Evolutionary conservation across 2,113 vertebrate genomes (phyloP).

Genomic region (Ascaphus truei): DNA sequence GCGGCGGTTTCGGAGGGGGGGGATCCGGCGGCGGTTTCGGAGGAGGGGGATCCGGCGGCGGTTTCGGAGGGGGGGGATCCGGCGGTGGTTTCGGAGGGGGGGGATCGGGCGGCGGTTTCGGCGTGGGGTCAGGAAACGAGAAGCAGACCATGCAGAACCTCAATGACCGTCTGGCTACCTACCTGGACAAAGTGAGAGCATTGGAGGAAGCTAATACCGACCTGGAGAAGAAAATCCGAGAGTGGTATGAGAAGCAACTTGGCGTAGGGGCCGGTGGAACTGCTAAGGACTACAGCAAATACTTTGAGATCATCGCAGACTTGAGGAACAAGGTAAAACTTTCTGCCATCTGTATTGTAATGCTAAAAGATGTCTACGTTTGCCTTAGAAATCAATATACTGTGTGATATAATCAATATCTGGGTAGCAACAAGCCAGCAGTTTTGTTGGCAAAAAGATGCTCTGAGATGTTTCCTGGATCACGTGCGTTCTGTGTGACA

Average conservation of each 20-base stretch:
- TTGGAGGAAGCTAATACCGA: conserved; percentile 54
- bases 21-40: too few species aligned
- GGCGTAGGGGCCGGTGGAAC: conserved; percentile 36
- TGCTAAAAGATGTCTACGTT: too few species aligned
- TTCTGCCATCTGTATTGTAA: background rate
- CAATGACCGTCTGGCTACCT: conserved; percentile 63
- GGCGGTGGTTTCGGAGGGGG: too few species aligned
- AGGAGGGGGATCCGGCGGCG: too few species aligned
- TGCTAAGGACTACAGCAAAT: conserved; percentile 56
- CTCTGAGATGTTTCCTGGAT: too few species aligned
- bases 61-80: too few species aligned
- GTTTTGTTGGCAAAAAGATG: too few species aligned
- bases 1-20: conserved; percentile 39
- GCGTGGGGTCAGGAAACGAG: conserved; percentile 38
- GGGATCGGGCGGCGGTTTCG: background rate
- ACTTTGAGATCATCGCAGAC: conserved; percentile 54
- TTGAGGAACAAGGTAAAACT: conserved; percentile 58
- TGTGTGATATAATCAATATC: too few species aligned
- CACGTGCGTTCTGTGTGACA: too few species aligned
- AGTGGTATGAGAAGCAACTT: conserved; percentile 63
- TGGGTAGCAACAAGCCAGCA: too few species aligned
- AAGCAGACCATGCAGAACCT: conserved; percentile 69
- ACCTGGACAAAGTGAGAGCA: conserved; percentile 55
- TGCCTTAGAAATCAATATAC: too few species aligned
- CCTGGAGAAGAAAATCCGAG: conserved; percentile 63